Conservation (phyloP, 2,797 vertebrate genomes). For the Carcharodon carcharias region DNA sequence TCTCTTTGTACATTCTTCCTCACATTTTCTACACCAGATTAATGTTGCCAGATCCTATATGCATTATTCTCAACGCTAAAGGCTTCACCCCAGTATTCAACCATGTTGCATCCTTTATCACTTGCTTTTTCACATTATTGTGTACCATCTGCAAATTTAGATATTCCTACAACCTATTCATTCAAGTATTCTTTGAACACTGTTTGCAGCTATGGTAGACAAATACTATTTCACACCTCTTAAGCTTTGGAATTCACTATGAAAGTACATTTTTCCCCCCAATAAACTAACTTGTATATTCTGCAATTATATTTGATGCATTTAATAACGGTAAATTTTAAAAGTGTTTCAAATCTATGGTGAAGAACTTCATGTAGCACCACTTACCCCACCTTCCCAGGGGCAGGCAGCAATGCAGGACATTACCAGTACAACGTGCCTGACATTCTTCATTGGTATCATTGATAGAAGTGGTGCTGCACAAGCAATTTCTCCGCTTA, state of each 20-base stretch:
- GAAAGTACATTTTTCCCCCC: neutral
- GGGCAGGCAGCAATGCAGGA: too few species aligned
- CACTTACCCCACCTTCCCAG: too few species aligned
- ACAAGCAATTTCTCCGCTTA: too few species aligned
- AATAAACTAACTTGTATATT: neutral
- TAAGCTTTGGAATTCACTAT: neutral
- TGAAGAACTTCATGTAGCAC: too few species aligned
- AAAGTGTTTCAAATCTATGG: neutral
- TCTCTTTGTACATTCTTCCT: neutral
- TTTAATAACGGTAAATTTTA: neutral
- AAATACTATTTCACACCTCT: neutral
- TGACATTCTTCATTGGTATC: too few species aligned
- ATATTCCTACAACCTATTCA: neutral
- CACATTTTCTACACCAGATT: neutral
- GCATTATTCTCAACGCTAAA: neutral
- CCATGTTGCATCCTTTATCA: too few species aligned
- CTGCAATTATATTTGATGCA: neutral
- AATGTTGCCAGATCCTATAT: neutral
- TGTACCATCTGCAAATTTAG: neutral
- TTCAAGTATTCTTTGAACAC: neutral
- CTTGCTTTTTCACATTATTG: neutral
- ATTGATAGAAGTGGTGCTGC: too few species aligned
- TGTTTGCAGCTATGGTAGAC: neutral
- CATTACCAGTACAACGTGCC: too few species aligned
- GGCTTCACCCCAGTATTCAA: neutral